These are phyloP conservation scores for Drosophila conformis DNA, from an alignment of 2,888 invertebrate species.

Conservation along the genomic window DNA sequence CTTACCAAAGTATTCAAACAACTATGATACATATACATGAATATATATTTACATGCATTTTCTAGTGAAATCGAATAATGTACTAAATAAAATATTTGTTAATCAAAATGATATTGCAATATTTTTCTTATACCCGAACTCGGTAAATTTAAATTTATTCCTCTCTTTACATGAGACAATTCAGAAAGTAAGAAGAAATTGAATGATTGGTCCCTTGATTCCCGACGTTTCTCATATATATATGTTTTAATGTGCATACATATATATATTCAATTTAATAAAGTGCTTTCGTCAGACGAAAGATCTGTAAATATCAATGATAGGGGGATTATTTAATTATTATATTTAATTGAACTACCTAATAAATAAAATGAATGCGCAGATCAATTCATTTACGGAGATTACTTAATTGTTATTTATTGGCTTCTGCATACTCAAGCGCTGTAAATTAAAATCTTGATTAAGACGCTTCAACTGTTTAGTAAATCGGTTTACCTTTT, in stretches of 20 bases:
- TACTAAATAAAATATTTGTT: slow-evolving; percentile 61
- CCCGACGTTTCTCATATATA: not conserved
- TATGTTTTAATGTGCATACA: not conserved
- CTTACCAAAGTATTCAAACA: slow-evolving; percentile 74
- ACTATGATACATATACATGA: slow-evolving; percentile 62
- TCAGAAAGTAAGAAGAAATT: not conserved
- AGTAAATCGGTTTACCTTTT: slow-evolving; percentile 35
- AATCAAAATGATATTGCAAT: slow-evolving; percentile 22
- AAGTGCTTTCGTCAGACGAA: not conserved
- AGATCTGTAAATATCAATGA: not conserved
- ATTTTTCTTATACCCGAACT: slow-evolving; percentile 1
- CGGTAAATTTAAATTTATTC: slow-evolving; percentile 7
- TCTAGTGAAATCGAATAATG: slow-evolving; percentile 75
- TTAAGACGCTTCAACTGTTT: not conserved
- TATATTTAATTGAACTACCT: not conserved
- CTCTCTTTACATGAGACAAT: not conserved
- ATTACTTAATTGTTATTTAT: not conserved
- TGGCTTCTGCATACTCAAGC: slow-evolving; percentile 25
- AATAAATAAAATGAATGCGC: not conserved
- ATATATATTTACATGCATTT: slow-evolving; percentile 80
- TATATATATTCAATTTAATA: not conserved
- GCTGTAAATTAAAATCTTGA: slow-evolving; percentile 24
- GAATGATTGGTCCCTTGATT: not conserved
- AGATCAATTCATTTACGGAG: slow-evolving; percentile 9
- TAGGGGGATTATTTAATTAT: not conserved